A percentile compares a stretch with the other conserved stretches of the same genome.
phyloP scores from a whole-genome alignment of 1,140 invertebrate species.

The Megalopta genalis region DNA sequence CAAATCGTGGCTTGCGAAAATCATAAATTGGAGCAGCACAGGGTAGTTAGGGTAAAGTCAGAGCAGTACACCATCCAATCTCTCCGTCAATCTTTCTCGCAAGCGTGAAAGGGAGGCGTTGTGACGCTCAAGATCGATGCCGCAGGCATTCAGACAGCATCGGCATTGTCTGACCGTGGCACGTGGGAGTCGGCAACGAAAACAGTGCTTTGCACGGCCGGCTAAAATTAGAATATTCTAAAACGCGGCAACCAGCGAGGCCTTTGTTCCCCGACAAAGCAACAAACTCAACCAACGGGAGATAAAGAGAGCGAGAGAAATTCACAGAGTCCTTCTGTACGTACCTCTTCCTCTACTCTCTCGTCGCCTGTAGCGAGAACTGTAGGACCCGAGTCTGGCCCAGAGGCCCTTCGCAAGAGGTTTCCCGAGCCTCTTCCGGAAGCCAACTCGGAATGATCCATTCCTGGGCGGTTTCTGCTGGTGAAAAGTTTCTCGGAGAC shows the following conservation, averaged over 20 bases:
- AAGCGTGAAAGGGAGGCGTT: background rate
- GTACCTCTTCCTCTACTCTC: background rate
- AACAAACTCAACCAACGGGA: background rate
- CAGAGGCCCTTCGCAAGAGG: too few species aligned
- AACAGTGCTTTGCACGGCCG: background rate
- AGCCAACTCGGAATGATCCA: background rate
- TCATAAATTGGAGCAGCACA: too few species aligned
- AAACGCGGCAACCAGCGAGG: background rate
- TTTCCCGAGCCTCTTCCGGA: background rate
- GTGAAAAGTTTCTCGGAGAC: conserved; percentile 5
- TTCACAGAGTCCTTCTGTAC: background rate
- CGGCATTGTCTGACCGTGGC: background rate
- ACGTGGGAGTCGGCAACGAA: conserved; percentile 12
- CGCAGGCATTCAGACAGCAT: background rate
- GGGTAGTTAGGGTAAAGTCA: too few species aligned
- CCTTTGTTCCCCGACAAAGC: conserved; percentile 4
- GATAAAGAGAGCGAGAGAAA: background rate
- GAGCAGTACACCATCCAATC: background rate
- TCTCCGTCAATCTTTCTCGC: background rate
- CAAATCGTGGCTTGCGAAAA: too few species aligned
- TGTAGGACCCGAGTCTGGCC: too few species aligned
- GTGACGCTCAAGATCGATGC: background rate
- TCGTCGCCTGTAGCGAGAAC: too few species aligned
- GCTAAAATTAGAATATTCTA: conserved; percentile 24
- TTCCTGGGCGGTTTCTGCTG: background rate